Base-by-base conservation (phyloP, 2,797 vertebrate species). In the Cottoperca gobio region DNA sequence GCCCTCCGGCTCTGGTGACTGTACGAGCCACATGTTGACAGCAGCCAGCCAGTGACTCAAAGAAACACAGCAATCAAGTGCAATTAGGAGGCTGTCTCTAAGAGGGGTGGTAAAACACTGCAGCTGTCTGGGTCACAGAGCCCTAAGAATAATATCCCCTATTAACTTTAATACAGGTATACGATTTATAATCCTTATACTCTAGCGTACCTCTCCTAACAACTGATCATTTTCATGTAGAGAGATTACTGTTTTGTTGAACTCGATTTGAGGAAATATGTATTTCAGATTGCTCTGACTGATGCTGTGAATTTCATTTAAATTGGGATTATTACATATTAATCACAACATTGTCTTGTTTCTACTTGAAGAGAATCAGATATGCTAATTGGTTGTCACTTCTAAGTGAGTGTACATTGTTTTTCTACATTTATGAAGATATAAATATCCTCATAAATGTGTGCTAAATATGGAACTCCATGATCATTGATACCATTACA, bases 1-100 rank as follows among this genome's bases (percentile, higher is more conserved):
- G 86, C 73, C 87, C 73, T 82, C 70, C 21, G 54, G 88, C 86
- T 81, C 78, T 65, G 66, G 83, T 84, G 85, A 82, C 84, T 73
- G 73, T 61, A 58, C 50, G 33, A 85, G 80, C 76, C 70, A 70
- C 78, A 86, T 76, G 84, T 79, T 83, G 79, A 86, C 81, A 82
- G 70, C 62, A 81, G 70, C 46, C 74, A 60, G 46, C 69, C 78
- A 45, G 65, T 28, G 82, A 79, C 55, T 82, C 65, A 62, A 43
- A 62, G 69, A 70, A 65, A 72, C 73, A 45, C 60, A 67, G 46
- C 43, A 37, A 57, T 81, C 21, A 73, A 37, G 67, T 57, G 64
- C 58, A 69, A 64, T 65, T 17, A 59, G 12, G 14, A 77, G 37
- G 28, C 19, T 57, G 45, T 69, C 16, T 53, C 3, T 49, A 12